Evolutionary conservation across 2,113 vertebrate species (phyloP), one percentile per base, ranked within the genome.

Genomic region (Myodes glareolus): DNA sequence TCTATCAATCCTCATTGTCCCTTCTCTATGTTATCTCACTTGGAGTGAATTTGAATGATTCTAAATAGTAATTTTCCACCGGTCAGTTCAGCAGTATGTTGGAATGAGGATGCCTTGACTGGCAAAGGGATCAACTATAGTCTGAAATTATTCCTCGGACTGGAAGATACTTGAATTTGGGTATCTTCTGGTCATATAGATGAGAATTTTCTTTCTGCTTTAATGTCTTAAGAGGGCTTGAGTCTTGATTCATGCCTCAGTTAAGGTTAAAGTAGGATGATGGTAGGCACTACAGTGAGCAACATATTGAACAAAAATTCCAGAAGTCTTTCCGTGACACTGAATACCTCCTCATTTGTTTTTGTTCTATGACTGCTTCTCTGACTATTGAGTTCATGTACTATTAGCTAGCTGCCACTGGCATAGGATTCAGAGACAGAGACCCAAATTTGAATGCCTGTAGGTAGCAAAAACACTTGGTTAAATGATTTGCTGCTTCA

Each of bases 41-140:
- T 75, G 50, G 3, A 77, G 25, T 58, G 92, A 92, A 81, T 45
- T 1, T 67, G 75, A 92, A 16, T 88, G 93, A 94, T 85, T 95
- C 21, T 70, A 63, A 90, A 91, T 81, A 91, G 16, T 85, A 73
- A 78, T 95, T 92, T 97, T n/a, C 42, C 75, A 82, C 52, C 25
- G 29, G 92, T 72, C 63, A 42, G 58, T 67, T 88, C 78, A 70
- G 36, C 55, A 52, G 2, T 61, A 52, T 80, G 75, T 45, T 52
- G 82, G 23, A 87, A 63, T 27, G 39, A 96, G 31, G 94, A 94
- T 78, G 42, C 75, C 33, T 36, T 68, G 23, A 42, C 3, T 12
- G 47, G 11, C 78, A 92, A 63, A 89, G 68, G 45, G 58, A 47
- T 47, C 16, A 33, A 58, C 65, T 42, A 29, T 55, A 52, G 25